Evolutionary conservation across 2,888 invertebrate genomes (phyloP).

Genomic region (Orchestes rusci): DNA sequence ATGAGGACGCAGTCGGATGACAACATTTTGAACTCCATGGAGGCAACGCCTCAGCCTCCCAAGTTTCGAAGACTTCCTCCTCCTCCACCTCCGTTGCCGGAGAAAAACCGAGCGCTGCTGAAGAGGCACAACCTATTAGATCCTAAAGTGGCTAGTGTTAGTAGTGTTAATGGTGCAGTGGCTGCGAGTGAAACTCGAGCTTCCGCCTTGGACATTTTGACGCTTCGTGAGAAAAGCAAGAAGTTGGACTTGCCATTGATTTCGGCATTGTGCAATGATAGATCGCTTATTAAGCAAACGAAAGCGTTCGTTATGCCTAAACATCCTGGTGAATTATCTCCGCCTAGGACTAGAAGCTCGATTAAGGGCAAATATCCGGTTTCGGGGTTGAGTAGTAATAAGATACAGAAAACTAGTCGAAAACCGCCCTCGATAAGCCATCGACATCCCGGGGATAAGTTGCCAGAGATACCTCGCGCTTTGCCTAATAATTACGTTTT

Average conservation of each 20-base stretch:
- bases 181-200: slow-evolving; percentile 21
- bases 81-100: slow-evolving; percentile 39
- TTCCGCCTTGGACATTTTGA: slow-evolving; percentile 64
- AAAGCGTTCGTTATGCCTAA: slow-evolving; percentile 78
- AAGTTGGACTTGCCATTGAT: slow-evolving; percentile 87
- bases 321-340: slow-evolving; percentile 44
- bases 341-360: slow-evolving; percentile 38
- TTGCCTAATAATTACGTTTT: slow-evolving; percentile 65
- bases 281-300: slow-evolving; percentile 80
- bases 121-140: slow-evolving; percentile 24
- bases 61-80: slow-evolving; percentile 51
- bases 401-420: slow-evolving; percentile 50
- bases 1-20: slow-evolving; percentile 73
- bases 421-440: slow-evolving; percentile 52
- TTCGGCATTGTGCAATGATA: slow-evolving; percentile 88
- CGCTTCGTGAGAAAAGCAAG: slow-evolving; percentile 80
- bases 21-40: slow-evolving; percentile 66
- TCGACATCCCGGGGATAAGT: slow-evolving; percentile 71
- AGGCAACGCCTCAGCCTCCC: slow-evolving; percentile 50
- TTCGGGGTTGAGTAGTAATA: slow-evolving; percentile 55
- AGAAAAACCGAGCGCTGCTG: slow-evolving; percentile 28
- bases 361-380: slow-evolving; percentile 59
- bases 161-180: slow-evolving; percentile 18
- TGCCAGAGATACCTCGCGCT: slow-evolving; percentile 61
- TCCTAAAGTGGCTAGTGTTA: slow-evolving; percentile 21